A percentile compares a stretch with the other conserved stretches of the same genome.
Conservation (phyloP, 2,888 invertebrate species). For the Habroteleia sp. region DNA sequence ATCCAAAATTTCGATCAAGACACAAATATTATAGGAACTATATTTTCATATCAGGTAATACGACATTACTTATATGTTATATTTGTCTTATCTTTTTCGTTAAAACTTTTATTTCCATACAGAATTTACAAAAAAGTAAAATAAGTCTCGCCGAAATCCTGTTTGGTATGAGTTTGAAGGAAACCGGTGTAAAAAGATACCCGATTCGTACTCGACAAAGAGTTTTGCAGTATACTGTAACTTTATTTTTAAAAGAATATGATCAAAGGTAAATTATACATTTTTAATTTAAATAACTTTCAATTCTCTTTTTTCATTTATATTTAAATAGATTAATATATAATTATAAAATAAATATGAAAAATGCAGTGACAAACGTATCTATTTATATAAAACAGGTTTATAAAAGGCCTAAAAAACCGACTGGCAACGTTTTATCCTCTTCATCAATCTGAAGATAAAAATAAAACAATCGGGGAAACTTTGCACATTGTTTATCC, state of each 20-base stretch:
- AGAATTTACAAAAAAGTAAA: slow-evolving; percentile 92
- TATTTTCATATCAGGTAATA: slow-evolving; percentile 93
- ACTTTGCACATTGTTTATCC: slow-evolving; percentile 92
- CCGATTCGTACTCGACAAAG: slow-evolving; percentile 92
- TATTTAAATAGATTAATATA: too few species aligned
- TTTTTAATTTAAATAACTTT: neutral
- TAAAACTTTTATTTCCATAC: neutral
- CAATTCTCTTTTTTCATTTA: too few species aligned
- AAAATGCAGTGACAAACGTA: too few species aligned
- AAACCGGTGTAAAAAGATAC: slow-evolving; percentile 94
- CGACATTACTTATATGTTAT: neutral
- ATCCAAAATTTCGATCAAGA: slow-evolving; percentile 90
- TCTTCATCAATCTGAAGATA: slow-evolving; percentile 83
- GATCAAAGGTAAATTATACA: slow-evolving; percentile 85
- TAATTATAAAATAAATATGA: too few species aligned
- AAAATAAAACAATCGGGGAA: slow-evolving; percentile 77
- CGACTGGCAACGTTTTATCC: slow-evolving; percentile 88
- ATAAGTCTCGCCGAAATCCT: slow-evolving; percentile 93
- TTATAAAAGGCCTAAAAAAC: slow-evolving; percentile 87
- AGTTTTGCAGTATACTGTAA: slow-evolving; percentile 94
- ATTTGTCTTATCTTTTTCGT: too few species aligned
- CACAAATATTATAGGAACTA: slow-evolving; percentile 89
- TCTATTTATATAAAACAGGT: slow-evolving; percentile 84
- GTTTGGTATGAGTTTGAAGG: slow-evolving; percentile 94
- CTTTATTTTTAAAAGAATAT: slow-evolving; percentile 90